Percentiles rank a stretch among this genome's conserved stretches.
Evolutionary conservation across 2,888 invertebrate genomes (phyloP).

Genomic region (Helleia helle): DNA sequence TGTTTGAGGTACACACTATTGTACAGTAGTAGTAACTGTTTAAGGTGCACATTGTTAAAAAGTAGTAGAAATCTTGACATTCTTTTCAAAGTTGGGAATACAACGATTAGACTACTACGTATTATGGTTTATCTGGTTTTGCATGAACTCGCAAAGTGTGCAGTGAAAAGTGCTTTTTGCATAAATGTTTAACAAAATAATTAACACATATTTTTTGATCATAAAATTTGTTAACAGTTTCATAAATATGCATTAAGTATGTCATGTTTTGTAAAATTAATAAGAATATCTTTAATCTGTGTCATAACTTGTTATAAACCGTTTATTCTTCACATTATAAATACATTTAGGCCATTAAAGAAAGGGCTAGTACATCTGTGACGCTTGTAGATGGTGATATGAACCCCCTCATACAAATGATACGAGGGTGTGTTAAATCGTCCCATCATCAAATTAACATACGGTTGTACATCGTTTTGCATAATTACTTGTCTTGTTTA

Average conservation of each 20-base stretch:
- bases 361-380: constrained; percentile 10
- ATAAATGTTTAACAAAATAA: too few species aligned
- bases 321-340: constrained; percentile 27
- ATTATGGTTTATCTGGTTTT: too few species aligned
- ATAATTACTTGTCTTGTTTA: constrained; percentile 36
- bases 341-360: constrained; percentile 34
- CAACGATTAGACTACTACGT: too few species aligned
- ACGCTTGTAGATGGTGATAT: constrained; percentile 42
- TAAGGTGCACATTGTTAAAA: too few species aligned
- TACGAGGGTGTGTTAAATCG: constrained; percentile 63
- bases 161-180: too few species aligned
- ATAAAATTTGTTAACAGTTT: constrained; percentile 2
- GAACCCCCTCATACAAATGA: constrained; percentile 48
- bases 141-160: too few species aligned
- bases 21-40: too few species aligned
- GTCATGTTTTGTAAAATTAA: constrained; percentile 1
- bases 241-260: background rate
- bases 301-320: constrained; percentile 29
- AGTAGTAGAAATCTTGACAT: too few species aligned
- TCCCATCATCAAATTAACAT: constrained; percentile 57
- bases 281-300: constrained; percentile 19
- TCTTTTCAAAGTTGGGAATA: too few species aligned
- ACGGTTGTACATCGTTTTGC: constrained; percentile 55
- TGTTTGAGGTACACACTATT: too few species aligned
- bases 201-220: too few species aligned